Evolutionary conservation across 2,888 invertebrate species (phyloP).

Genomic region (Orchestes rusci): DNA sequence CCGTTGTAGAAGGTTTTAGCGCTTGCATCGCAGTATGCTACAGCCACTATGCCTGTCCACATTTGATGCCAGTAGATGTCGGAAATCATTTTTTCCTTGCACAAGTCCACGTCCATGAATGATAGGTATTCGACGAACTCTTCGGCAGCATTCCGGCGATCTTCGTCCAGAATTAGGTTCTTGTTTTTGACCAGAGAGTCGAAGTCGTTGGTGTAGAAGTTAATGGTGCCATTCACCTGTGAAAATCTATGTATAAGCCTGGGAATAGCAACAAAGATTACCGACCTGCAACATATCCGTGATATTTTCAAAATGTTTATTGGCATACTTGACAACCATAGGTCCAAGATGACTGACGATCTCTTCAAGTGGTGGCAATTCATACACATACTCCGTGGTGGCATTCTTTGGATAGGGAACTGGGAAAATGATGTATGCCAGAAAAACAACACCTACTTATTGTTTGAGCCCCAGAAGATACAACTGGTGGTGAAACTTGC

Average conservation of each 20-base stretch:
- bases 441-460: slow-evolving; percentile 44
- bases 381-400: slow-evolving; percentile 60
- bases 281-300: slow-evolving; percentile 31
- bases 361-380: slow-evolving; percentile 29
- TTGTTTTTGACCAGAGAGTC: slow-evolving; percentile 25
- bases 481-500: slow-evolving; percentile 51
- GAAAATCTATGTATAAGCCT: neutral
- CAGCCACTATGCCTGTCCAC: slow-evolving; percentile 60
- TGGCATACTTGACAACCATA: slow-evolving; percentile 23
- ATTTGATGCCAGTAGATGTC: slow-evolving; percentile 64
- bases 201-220: slow-evolving; percentile 59
- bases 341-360: slow-evolving; percentile 20
- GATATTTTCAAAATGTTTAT: slow-evolving; percentile 28
- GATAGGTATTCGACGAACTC: slow-evolving; percentile 50
- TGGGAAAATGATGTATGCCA: too few species aligned
- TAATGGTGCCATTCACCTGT: slow-evolving; percentile 41
- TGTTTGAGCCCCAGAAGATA: slow-evolving; percentile 55
- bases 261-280: neutral
- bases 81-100: slow-evolving; percentile 59
- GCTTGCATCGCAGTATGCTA: slow-evolving; percentile 57
- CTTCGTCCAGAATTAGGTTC: slow-evolving; percentile 2
- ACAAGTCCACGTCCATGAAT: slow-evolving; percentile 57
- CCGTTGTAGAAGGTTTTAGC: slow-evolving; percentile 45
- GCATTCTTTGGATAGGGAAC: slow-evolving; percentile 58
- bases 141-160: neutral